Percentiles rank a stretch among this genome's conserved stretches.
Evolutionary conservation across 1,140 invertebrate species (phyloP).

Genomic region (Philaenus spumarius): DNA sequence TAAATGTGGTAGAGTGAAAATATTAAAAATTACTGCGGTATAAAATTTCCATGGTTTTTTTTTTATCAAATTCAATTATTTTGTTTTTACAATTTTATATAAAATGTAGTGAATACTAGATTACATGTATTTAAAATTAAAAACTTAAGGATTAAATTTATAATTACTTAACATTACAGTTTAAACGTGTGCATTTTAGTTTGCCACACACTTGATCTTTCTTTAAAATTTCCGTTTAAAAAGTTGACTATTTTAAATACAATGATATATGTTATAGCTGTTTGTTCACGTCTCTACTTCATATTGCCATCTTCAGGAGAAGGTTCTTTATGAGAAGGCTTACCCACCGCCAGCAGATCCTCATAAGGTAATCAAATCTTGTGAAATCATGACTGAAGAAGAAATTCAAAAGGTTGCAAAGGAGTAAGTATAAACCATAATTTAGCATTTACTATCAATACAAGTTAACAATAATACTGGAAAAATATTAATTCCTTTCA

Average conservation of each 20-base stretch:
- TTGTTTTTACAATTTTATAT: not conserved
- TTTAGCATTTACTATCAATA: not conserved
- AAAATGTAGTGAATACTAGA: not conserved
- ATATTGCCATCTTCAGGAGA: slow-evolving; percentile 53
- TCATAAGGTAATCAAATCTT: slow-evolving; percentile 77
- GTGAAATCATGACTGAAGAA: slow-evolving; percentile 82
- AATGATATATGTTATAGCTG: slow-evolving; percentile 31
- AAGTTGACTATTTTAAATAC: not conserved
- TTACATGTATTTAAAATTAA: not conserved
- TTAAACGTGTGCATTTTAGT: slow-evolving; percentile 68
- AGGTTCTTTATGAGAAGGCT: slow-evolving; percentile 58
- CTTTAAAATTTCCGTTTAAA: not conserved
- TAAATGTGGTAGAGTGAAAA: no score
- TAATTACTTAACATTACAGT: slow-evolving; percentile 14
- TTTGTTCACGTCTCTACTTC: slow-evolving; percentile 56
- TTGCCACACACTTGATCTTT: slow-evolving; percentile 56
- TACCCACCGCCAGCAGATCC: slow-evolving; percentile 86
- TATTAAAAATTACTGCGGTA: no score
- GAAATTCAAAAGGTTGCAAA: slow-evolving; percentile 63
- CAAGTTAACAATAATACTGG: not conserved
- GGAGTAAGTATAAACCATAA: slow-evolving; percentile 43
- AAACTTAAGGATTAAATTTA: not conserved
- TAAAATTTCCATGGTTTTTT: no score
- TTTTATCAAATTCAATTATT: not conserved
- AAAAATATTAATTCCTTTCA: no score